Base-by-base conservation (phyloP, 2,888 invertebrate genomes). In the Patella pellucida region DNA sequence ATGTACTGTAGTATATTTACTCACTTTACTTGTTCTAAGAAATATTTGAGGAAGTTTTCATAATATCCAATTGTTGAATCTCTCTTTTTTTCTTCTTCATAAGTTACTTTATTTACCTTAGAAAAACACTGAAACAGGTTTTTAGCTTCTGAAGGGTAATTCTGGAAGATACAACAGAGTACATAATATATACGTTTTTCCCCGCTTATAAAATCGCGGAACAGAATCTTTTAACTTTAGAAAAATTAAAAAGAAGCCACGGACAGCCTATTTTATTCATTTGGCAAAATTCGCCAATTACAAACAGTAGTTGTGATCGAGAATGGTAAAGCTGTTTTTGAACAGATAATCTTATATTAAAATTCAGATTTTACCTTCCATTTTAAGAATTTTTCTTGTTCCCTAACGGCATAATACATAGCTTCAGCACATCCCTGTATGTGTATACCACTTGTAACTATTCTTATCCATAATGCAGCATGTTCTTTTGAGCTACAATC, bases 321-420 rank as follows among this genome's bases (percentile, higher is more conserved):
- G 31, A 5, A 41, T 41, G 31, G 31, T 41, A 5, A 0, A 5
- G 31, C 31, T 41, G 0, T 41, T 41, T 41, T 41, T 4, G 7
- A 41, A 41, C 31, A 5, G 0, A 41, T 41, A 41, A 41, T 41
- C 31, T 5, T 41, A 41, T 41, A 4, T 41, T 41, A 41, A 41
- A 41, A 41, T 41, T 41, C 31, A 5, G 41, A 41, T 41, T 9
- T 54, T 54, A 81, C 83, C 79, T 83, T 83, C 83, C 82, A 82
- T 41, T 82, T 82, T 52, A 81, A 68, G 52, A 76, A 31, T 52
- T 78, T 81, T 52, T 75, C 76, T 51, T 80, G 73, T 50, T 76
- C 80, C 5, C 56, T 31, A n/a, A 78, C 19, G 3, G 77, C 79
- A 12, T 27, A 52, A 41, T 72, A 68, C 16, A 74, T 74, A 14